Base-by-base conservation (phyloP, 2,888 invertebrate species). In the Adela reaumurella region DNA sequence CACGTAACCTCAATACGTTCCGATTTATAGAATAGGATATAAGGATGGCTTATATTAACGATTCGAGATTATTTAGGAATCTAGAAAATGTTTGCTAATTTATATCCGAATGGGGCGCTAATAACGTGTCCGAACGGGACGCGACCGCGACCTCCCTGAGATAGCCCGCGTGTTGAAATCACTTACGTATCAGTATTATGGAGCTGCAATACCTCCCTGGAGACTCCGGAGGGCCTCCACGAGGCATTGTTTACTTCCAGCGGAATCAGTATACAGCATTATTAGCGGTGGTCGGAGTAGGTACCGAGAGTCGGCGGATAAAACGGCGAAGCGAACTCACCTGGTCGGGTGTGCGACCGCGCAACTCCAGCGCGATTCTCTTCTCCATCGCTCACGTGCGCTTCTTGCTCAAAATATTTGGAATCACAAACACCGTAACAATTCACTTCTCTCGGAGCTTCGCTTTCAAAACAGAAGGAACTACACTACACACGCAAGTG, bases 301-400 rank as follows among this genome's bases (percentile, higher is more conserved):
- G 52, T 50, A 51, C 49, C 50, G 51, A 53, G 51, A 50, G 51
- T 29, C 43, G 24, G 51, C 49, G 51, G 47, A 50, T 46, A 46
- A 50, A 49, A 42, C 49, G 44, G 45, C 14, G 35, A 35, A 35
- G 35, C n/a, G 8, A 54, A 67, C 86, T 88, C 85, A 97, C 97
- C 85, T 94, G 90, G 69, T 87, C 87, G 62, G 94, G 90, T 72
- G 87, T 88, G 72, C 90, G 88, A 74, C 95, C 96, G 68, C 96
- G 85, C 81, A 92, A 89, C 82, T 97, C 97, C 70, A 96, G 83
- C 68, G 91, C 91, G 84, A 97, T 90, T 79, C 97, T 89, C 76
- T 95, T 95, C 83, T 95, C 94, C 95, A 96, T 96, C 59, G 56
- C 58, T 28, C 18, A 43, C 5, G 35, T 18, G n/a, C 61, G 59